phyloP scores from a whole-genome alignment of 2,888 invertebrate genomes.

The Meta bourneti region DNA sequence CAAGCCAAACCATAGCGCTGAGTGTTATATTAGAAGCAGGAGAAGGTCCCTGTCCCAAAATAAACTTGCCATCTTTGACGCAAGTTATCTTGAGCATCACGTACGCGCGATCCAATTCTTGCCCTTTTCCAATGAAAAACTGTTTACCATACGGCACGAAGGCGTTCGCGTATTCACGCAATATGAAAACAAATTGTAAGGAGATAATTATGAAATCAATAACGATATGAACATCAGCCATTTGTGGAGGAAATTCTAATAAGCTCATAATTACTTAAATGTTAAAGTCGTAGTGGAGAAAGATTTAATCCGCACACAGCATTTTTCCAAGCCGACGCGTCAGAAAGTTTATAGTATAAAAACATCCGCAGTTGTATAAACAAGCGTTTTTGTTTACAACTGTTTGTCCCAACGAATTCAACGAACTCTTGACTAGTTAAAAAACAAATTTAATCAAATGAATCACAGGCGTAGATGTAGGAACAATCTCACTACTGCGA shows the following conservation, averaged over 20 bases:
- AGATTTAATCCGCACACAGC: too few relatives aligned
- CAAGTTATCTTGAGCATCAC: constrained; percentile 71
- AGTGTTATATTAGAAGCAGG: constrained; percentile 71
- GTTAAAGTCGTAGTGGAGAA: too few relatives aligned
- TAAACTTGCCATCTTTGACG: constrained; percentile 66
- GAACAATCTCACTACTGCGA: too few relatives aligned
- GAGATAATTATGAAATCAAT: neutral
- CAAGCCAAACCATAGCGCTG: constrained; percentile 66
- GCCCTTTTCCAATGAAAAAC: constrained; percentile 1
- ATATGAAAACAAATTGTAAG: neutral
- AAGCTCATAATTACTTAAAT: too few relatives aligned
- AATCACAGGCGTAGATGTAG: too few relatives aligned
- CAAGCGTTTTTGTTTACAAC: too few relatives aligned
- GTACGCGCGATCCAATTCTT: constrained; percentile 57
- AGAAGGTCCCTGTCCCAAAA: constrained; percentile 46
- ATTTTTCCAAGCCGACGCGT: too few relatives aligned
- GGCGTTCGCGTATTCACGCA: neutral
- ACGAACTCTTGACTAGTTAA: too few relatives aligned
- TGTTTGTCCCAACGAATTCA: too few relatives aligned
- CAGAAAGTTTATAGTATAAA: too few relatives aligned
- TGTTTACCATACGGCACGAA: neutral
- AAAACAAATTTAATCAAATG: too few relatives aligned
- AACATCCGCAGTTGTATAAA: too few relatives aligned
- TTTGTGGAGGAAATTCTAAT: neutral
- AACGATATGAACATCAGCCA: neutral